Base-by-base conservation (phyloP, 2,113 vertebrate genomes). In the Hemiscyllium ocellatum region DNA sequence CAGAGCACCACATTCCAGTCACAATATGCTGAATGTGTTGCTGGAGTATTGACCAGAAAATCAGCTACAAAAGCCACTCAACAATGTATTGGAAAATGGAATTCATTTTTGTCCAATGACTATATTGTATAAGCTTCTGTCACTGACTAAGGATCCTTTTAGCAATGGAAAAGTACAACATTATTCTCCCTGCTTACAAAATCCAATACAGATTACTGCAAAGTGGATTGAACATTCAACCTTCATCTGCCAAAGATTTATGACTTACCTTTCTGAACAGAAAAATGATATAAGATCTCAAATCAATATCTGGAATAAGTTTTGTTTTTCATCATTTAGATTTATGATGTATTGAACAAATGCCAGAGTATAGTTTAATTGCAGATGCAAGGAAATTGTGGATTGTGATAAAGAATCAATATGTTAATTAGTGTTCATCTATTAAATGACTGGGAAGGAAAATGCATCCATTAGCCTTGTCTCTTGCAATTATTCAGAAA, bases 271-370 rank as follows among this genome's bases (percentile, higher is more conserved):
- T 66, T 93, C 89, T 93, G 89, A 19, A 65, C 42, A 66, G 37
- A 91, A 93, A 66, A 19, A n/a, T 68, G 66, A 66, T 61, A 50
- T 95, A 95, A 95, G 37, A 72, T 50, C 93, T 95, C 93, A 69
- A 95, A 93, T 93, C 68, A 70, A 72, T 72, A 95, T 70, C 50
- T 50, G 1, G 37, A 95, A 26, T 50, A 95, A 95, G 42, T 70
- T 95, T 95, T 95, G 66, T 72, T 95, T 95, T 95, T 26, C 68
- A 70, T 95, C 93, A 70, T 95, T 95, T 69, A 95, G 93, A 95
- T 95, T 93, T 47, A 95, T 72, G 93, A 4, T 10, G 19, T 50
- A 95, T 95, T 72, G 93, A 70, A 61, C 68, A 95, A 95, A 95
- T 95, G 93, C 93, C 93, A 95, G 68, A 42, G 42, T 50, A 29